These are phyloP conservation scores for Andrena bicolor DNA, from an alignment of 2,888 invertebrate species.

Conservation along the genomic window DNA sequence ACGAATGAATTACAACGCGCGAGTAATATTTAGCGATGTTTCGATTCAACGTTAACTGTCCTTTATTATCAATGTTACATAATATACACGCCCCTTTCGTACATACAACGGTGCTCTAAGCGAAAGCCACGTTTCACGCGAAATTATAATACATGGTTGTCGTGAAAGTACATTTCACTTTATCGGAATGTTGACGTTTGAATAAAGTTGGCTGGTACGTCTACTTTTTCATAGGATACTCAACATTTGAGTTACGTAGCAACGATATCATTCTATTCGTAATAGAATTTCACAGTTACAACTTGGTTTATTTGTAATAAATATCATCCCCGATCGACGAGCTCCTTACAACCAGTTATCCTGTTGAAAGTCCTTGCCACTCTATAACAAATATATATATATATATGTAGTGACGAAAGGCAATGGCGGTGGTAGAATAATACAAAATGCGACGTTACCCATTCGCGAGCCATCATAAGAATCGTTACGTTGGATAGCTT, in stretches of 20 bases:
- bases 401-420: background rate
- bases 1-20: background rate
- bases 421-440: background rate
- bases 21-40: background rate
- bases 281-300: background rate
- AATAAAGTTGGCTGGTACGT: background rate
- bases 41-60: background rate
- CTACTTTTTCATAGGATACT: background rate
- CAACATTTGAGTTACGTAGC: background rate
- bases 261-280: background rate
- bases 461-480: conserved; percentile 92
- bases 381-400: conserved; percentile 35
- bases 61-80: conserved; percentile 30
- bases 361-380: background rate
- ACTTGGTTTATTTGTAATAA: conserved; percentile 4
- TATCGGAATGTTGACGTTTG: conserved; percentile 3
- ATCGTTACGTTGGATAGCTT: conserved; percentile 90
- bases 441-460: conserved; percentile 87
- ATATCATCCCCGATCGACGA: background rate
- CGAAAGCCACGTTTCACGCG: background rate
- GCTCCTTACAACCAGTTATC: background rate
- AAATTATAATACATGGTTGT: conserved; percentile 12
- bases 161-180: background rate
- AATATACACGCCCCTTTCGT: conserved; percentile 8
- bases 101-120: background rate